Evolutionary conservation across 1,140 invertebrate genomes (phyloP), one percentile per base, ranked within the genome.

Genomic region (Drosophila kurseongensis): DNA sequence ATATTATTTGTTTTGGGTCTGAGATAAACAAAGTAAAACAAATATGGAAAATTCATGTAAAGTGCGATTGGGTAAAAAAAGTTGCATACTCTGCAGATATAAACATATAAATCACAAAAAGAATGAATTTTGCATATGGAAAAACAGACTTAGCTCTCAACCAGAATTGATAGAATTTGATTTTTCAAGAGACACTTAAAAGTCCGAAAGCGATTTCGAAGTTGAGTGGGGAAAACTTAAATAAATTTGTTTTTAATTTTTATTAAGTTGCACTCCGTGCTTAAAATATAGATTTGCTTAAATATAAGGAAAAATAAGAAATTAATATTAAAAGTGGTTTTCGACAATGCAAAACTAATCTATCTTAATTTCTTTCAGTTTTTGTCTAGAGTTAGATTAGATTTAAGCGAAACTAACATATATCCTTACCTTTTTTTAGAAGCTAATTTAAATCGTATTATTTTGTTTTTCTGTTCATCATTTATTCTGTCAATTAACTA

Each of bases 401-500:
- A 42, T 14, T 42, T 14, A 3, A 18, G 18, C 18, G 18, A 2
- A 23, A 23, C 18, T 23, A 1, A 23, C 1, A 2, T 23, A 1
- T 23, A 23, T 8, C 7, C 0, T 32, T 8, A 32, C 29, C 8
- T 32, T 32, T 32, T 32, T 32, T 8, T 32, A 8, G 29, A 32
- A 23, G 2, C 3, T 23, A 23, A 32, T 7, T 32, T 7, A 32
- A 32, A 66, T 29, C 10, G 12, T 5, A 10, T 40, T 48, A 5
- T 16, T 38, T 32, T 32, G 29, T 2, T 2, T 32, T 16, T 29
- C 13, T 10, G n/a, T 12, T 23, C 5, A 41, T 32, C 36, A 27
- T 56, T 68, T 36, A 13, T 36, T 10, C 35, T 48, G 35, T 54
- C 52, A 71, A 71, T 58, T 48, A 69, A 48, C 13, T 2, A 27